A percentile compares a stretch with the other conserved stretches of the same genome.
Conservation (phyloP, 2,797 vertebrate genomes). For the Neopelma chrysocephalum region DNA sequence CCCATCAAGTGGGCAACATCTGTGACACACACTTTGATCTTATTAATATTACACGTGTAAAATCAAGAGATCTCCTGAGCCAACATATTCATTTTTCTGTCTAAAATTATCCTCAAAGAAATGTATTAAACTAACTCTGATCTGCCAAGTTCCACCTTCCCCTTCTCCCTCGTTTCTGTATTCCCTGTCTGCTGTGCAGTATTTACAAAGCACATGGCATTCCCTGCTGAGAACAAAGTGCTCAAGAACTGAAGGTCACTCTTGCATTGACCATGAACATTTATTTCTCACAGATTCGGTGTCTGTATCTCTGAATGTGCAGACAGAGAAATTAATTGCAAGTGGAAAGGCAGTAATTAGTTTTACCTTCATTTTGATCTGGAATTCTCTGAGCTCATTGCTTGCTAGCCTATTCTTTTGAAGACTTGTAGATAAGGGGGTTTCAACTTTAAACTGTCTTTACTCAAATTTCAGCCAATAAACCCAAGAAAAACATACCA, state of each 20-base stretch:
- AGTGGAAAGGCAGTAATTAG: background rate
- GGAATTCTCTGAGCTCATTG: background rate
- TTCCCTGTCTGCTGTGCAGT: background rate
- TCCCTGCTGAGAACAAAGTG: background rate
- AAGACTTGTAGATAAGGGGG: background rate
- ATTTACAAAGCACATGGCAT: background rate
- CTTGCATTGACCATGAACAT: background rate
- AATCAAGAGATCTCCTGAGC: background rate
- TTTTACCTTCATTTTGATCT: constrained; percentile 9
- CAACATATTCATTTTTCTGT: background rate
- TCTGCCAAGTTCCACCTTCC: rapidly evolving
- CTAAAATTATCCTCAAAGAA: background rate
- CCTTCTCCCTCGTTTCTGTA: background rate
- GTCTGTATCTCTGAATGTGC: background rate
- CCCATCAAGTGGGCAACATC: background rate
- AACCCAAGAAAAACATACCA: background rate
- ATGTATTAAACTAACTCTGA: background rate
- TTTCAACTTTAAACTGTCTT: background rate
- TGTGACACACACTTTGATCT: background rate
- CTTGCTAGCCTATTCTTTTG: background rate
- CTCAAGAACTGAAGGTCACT: background rate
- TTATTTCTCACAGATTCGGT: background rate
- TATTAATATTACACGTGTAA: background rate
- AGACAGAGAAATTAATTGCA: background rate
- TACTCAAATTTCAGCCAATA: background rate